Evolutionary conservation across 2,888 invertebrate species (phyloP), one percentile per base, ranked within the genome.

Genomic region (Alloscopus bannaensis): DNA sequence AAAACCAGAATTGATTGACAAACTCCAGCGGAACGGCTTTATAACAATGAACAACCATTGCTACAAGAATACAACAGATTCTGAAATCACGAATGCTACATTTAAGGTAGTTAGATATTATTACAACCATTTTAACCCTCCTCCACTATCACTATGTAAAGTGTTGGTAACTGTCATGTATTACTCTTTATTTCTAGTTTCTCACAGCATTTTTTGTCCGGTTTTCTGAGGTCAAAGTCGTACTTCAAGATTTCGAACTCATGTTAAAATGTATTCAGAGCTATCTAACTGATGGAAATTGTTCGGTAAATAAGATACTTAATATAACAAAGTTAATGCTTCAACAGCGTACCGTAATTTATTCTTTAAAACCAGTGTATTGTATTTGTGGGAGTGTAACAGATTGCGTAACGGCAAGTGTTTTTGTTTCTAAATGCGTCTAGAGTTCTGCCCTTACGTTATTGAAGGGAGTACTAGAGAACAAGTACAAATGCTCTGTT

Each of bases 261-360:
- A 83, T 83, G 78, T 26, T 83, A 13, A 81, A 80, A 31, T 83
- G 80, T 24, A 78, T 83, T 62, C 83, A 81, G 60, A 73, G 78
- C 22, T 81, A 83, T 71, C 65, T 83, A 6, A 81, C 80, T 1
- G 80, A 81, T 71, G 81, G 77, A 40, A 78, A 80, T 22, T 81
- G 80, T 24, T 80, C 81, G 59, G 83, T 83, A 66, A 64, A 66
- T 24, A 18, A 4, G n/a, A n/a, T n/a, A n/a, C n/a, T n/a, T n/a
- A n/a, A 50, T 50, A 50, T 50, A 50, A 2, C 20, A 18, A n/a
- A n/a, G n/a, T n/a, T n/a, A n/a, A n/a, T n/a, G n/a, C n/a, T n/a
- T n/a, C n/a, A n/a, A n/a, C n/a, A n/a, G n/a, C n/a, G n/a, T n/a
- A n/a, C n/a, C n/a, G n/a, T n/a, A n/a, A n/a, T n/a, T n/a, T n/a